phyloP scores from a whole-genome alignment of 2,797 vertebrate genomes.

The Clarias platycephalus region DNA sequence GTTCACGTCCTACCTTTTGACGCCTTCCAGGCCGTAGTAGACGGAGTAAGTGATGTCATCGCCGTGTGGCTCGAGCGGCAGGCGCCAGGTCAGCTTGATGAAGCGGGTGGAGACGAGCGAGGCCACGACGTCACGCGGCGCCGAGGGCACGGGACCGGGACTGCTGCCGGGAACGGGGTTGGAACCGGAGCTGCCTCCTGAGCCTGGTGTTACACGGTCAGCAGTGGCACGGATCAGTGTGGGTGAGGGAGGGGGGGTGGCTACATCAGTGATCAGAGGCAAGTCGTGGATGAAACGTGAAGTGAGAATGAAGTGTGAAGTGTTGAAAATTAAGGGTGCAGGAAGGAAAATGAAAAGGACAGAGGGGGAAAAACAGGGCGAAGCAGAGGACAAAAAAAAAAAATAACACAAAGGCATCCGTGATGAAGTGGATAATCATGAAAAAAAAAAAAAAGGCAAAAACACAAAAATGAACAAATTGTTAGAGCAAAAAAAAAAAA shows the following conservation, averaged over 20 bases:
- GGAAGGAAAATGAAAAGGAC: slow-evolving; percentile 50
- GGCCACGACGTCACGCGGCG: slow-evolving; percentile 93
- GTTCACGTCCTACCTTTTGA: slow-evolving; percentile 75
- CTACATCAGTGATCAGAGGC: slow-evolving; percentile 84
- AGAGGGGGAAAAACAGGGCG: slow-evolving; percentile 63
- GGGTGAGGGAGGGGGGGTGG: slow-evolving; percentile 92
- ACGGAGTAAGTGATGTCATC: slow-evolving; percentile 95
- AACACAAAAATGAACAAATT: slow-evolving; percentile 68
- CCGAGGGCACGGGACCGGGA: slow-evolving; percentile 87
- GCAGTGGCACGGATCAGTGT: slow-evolving; percentile 99
- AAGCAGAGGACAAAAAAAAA: slow-evolving; percentile 73
- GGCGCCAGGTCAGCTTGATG: slow-evolving; percentile 96
- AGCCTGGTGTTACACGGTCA: slow-evolving; percentile 98
- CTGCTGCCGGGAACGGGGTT: slow-evolving; percentile 84
- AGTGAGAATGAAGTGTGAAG: slow-evolving; percentile 63
- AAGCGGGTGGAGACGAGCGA: slow-evolving; percentile 97
- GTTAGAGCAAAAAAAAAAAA: slow-evolving; percentile 66
- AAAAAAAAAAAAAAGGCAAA: slow-evolving; percentile 62
- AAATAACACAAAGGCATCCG: slow-evolving; percentile 77
- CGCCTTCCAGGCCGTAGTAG: slow-evolving; percentile 91
- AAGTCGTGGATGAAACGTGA: slow-evolving; percentile 65
- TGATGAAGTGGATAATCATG: slow-evolving; percentile 74
- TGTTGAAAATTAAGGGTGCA: slow-evolving; percentile 36
- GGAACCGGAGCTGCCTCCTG: slow-evolving; percentile 75
- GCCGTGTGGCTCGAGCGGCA: slow-evolving; percentile 88